A percentile compares a stretch with the other conserved stretches of the same genome.
These are phyloP conservation scores for Apeira syringaria DNA, from an alignment of 2,888 invertebrate species.

Conservation along the genomic window DNA sequence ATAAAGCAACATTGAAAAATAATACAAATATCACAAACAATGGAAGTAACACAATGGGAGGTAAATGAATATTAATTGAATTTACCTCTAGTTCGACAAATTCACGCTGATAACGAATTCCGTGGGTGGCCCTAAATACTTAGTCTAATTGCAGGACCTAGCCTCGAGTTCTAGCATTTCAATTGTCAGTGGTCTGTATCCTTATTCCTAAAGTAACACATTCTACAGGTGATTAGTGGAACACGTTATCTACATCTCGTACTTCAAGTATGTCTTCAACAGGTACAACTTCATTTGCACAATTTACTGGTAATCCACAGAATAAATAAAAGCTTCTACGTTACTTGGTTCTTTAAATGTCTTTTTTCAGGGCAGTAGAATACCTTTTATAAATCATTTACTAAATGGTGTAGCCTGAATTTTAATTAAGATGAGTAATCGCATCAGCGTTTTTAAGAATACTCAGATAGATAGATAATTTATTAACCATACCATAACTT, in stretches of 20 bases:
- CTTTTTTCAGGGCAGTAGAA: not conserved
- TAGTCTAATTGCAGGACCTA: slow-evolving; percentile 31
- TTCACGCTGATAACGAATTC: slow-evolving; percentile 14
- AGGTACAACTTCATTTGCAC: slow-evolving; percentile 13
- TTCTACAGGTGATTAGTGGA: slow-evolving; percentile 13
- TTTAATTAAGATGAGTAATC: no score
- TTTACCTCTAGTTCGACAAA: slow-evolving; percentile 16
- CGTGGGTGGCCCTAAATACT: slow-evolving; percentile 52
- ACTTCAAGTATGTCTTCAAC: slow-evolving; percentile 16
- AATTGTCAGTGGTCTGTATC: slow-evolving; percentile 18
- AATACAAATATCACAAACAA: no score
- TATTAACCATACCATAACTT: no score
- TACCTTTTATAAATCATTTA: no score
- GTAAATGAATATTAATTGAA: no score
- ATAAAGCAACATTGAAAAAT: no score
- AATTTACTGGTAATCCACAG: not conserved
- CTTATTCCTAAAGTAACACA: slow-evolving; percentile 3
- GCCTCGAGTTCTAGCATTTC: slow-evolving; percentile 19
- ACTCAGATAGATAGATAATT: no score
- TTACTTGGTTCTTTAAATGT: not conserved
- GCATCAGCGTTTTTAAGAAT: no score
- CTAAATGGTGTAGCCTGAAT: no score
- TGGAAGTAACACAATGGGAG: no score
- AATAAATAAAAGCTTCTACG: not conserved
- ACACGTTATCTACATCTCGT: slow-evolving; percentile 16